Evolutionary conservation across 2,113 vertebrate genomes (phyloP).

Genomic region (Zosterops japonicus): DNA sequence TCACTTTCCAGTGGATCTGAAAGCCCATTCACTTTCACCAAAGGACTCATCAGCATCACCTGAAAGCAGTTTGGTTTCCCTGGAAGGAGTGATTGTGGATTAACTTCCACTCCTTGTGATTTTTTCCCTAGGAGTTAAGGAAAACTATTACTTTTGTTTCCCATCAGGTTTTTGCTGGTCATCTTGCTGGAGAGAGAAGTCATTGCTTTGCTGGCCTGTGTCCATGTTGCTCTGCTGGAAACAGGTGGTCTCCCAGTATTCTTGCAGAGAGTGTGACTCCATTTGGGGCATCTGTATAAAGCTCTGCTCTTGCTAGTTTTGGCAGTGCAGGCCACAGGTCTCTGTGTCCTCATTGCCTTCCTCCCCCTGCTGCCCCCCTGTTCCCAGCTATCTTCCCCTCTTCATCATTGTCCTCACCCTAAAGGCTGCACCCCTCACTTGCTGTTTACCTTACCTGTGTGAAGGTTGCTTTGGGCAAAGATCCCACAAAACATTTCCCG

Average conservation of each 20-base stretch:
- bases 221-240: neutral
- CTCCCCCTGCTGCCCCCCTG: neutral
- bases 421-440: neutral
- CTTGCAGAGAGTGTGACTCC: neutral
- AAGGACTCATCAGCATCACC: neutral
- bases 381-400: neutral
- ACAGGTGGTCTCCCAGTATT: no score
- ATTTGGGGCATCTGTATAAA: neutral
- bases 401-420: neutral
- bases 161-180: neutral
- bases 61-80: neutral
- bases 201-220: accelerated
- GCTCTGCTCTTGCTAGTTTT: neutral
- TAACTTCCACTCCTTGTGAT: neutral
- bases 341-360: neutral
- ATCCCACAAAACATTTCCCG: neutral
- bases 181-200: neutral
- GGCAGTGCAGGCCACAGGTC: neutral
- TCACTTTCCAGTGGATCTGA: neutral
- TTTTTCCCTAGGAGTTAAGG: neutral
- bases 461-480: neutral
- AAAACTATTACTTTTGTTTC: neutral
- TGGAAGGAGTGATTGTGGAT: neutral
- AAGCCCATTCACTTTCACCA: neutral
- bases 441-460: neutral